These are phyloP conservation scores for Helostoma temminkii DNA, from an alignment of 2,797 vertebrate species.

Conservation along the genomic window DNA sequence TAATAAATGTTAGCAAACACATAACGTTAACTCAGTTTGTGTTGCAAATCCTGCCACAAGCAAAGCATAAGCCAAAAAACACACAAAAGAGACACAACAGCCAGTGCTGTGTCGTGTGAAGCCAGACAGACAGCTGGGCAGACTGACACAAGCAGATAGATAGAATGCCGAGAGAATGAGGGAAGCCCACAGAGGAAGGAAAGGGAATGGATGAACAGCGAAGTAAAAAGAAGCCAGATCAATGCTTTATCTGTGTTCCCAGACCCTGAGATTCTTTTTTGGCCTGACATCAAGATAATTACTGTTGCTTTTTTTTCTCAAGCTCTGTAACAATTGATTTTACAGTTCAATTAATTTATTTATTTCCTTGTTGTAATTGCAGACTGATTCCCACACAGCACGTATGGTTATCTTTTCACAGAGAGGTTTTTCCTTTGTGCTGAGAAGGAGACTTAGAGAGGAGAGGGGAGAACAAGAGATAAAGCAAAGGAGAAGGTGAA, in stretches of 20 bases:
- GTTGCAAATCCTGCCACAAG: neutral
- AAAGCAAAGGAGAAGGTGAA: slow-evolving; percentile 3
- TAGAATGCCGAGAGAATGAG: slow-evolving; percentile 20
- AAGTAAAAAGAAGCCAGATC: slow-evolving; percentile 39
- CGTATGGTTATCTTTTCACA: slow-evolving; percentile 35
- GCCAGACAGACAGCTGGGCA: slow-evolving; percentile 5
- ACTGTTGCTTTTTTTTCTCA: slow-evolving; percentile 12
- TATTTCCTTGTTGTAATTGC: slow-evolving; percentile 55
- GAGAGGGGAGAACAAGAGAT: no score
- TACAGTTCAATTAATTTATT: slow-evolving; percentile 59
- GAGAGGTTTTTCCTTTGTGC: slow-evolving; percentile 10
- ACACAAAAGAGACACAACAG: neutral
- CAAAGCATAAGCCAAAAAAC: slow-evolving; percentile 10
- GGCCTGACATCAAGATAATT: slow-evolving; percentile 60
- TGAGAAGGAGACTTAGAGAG: slow-evolving; percentile 1
- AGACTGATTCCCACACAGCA: slow-evolving; percentile 38
- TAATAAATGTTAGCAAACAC: no score
- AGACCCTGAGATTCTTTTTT: slow-evolving; percentile 57
- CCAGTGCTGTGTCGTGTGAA: slow-evolving; percentile 13
- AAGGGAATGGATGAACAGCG: slow-evolving; percentile 34
- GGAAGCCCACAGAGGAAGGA: slow-evolving; percentile 7
- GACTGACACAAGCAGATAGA: slow-evolving; percentile 16
- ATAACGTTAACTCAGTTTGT: no score
- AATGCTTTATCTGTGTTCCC: slow-evolving; percentile 62
- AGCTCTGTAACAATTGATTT: slow-evolving; percentile 61